Evolutionary conservation across 1,140 invertebrate species (phyloP).

Genomic region (Drosophila micromelanica): DNA sequence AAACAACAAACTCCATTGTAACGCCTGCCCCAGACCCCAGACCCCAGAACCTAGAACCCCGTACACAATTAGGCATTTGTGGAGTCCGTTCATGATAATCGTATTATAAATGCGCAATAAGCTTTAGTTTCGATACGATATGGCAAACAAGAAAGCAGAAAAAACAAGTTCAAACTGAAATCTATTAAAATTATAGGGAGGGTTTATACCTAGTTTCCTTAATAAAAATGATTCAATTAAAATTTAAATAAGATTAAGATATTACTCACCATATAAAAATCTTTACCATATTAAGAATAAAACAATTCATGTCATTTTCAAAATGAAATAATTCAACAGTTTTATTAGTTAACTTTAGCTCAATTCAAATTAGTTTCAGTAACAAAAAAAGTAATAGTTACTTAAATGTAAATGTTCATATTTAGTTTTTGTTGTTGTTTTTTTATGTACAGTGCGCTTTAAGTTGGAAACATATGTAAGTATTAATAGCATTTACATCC

Average conservation of each 20-base stretch:
- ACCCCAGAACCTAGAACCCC: neutral
- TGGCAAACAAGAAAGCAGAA: neutral
- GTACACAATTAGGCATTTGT: constrained; percentile 41
- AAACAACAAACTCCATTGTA: constrained; percentile 66
- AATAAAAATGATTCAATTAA: too few species aligned
- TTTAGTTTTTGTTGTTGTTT: neutral
- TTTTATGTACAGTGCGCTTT: constrained; percentile 40
- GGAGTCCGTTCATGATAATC: constrained; percentile 14
- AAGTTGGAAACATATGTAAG: constrained; percentile 29
- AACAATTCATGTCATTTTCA: constrained; percentile 23
- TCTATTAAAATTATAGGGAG: neutral
- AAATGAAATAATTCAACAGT: constrained; percentile 59
- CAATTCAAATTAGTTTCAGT: constrained; percentile 50
- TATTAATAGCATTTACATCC: constrained; percentile 21
- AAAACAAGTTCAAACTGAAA: neutral
- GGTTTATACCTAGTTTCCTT: too few species aligned
- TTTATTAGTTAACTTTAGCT: constrained; percentile 54
- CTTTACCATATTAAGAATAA: too few species aligned
- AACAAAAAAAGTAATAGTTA: constrained; percentile 38
- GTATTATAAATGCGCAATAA: constrained; percentile 52
- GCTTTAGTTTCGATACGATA: constrained; percentile 12
- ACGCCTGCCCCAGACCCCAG: neutral
- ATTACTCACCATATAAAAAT: too few species aligned
- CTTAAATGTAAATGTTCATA: constrained; percentile 5
- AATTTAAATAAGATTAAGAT: too few species aligned